These are phyloP conservation scores for Myotis vivesi DNA, from an alignment of 2,797 vertebrate genomes.

Conservation along the genomic window DNA sequence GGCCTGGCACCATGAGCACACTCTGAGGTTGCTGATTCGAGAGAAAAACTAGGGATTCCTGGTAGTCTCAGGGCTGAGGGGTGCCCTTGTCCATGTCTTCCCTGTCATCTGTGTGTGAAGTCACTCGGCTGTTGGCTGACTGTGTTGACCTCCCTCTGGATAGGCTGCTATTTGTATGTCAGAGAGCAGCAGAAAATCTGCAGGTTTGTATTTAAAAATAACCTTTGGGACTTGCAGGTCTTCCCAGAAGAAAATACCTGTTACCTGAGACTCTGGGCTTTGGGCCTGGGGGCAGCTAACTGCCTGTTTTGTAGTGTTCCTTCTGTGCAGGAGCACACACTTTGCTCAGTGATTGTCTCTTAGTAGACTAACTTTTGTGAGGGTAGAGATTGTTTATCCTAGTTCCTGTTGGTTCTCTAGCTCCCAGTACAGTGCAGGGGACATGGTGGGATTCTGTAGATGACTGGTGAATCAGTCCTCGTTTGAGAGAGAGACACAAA, in stretches of 20 bases:
- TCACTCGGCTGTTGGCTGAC: neutral
- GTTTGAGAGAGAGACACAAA: neutral
- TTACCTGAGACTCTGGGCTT: neutral
- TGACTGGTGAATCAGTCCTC: neutral
- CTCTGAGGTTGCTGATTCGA: neutral
- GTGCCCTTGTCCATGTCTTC: neutral
- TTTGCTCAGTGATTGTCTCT: neutral
- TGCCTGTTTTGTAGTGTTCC: neutral
- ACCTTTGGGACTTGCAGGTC: constrained; percentile 4
- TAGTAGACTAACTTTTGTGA: neutral
- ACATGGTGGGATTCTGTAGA: neutral
- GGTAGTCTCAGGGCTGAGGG: neutral
- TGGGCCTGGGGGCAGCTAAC: neutral
- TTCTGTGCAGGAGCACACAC: neutral
- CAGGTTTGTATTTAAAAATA: constrained; percentile 38
- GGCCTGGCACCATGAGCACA: neutral
- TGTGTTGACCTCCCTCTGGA: neutral
- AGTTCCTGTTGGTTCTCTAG: neutral
- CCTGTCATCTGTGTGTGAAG: neutral
- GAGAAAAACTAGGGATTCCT: neutral
- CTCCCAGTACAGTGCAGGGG: neutral
- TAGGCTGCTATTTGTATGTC: neutral
- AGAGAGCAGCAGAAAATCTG: neutral
- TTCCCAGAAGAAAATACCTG: neutral
- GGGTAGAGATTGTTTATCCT: neutral